Evolutionary conservation across 2,888 invertebrate species (phyloP).

Genomic region (Latrodectus hesperus): DNA sequence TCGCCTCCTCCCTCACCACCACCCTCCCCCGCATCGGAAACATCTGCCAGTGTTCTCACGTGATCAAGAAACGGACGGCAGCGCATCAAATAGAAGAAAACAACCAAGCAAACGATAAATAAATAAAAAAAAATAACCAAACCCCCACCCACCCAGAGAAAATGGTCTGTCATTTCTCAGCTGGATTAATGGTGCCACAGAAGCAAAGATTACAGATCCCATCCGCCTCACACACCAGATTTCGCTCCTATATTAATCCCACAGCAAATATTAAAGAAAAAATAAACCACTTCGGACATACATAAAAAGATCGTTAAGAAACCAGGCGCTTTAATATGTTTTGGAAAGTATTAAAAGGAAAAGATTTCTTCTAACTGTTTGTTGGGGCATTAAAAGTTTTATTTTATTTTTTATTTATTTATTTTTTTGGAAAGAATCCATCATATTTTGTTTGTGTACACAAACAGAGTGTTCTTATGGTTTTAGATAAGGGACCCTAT

Average conservation of each 20-base stretch:
- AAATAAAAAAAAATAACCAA: constrained; percentile 37
- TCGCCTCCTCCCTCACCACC: background rate
- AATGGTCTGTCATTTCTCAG: constrained; percentile 63
- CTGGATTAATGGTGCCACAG: constrained; percentile 54
- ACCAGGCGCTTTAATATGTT: background rate
- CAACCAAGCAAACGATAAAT: constrained; percentile 33
- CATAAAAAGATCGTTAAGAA: constrained; percentile 58
- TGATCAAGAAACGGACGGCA: constrained; percentile 15
- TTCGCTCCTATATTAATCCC: constrained; percentile 38
- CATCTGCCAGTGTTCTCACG: constrained; percentile 49
- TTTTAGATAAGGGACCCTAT: background rate
- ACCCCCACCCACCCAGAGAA: constrained; percentile 16
- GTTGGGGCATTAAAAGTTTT: background rate
- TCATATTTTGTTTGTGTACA: background rate
- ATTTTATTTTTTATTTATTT: too few relatives aligned
- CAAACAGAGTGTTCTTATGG: background rate
- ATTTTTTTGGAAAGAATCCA: background rate
- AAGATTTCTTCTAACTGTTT: background rate
- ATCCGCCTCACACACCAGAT: background rate
- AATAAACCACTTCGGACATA: constrained; percentile 27
- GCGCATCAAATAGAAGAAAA: background rate
- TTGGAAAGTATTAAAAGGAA: background rate
- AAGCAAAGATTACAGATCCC: constrained; percentile 47
- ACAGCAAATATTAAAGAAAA: constrained; percentile 11
- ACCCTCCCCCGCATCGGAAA: background rate